Evolutionary conservation across 2,797 vertebrate species (phyloP).

Genomic region (Cetoscarus ocellatus): DNA sequence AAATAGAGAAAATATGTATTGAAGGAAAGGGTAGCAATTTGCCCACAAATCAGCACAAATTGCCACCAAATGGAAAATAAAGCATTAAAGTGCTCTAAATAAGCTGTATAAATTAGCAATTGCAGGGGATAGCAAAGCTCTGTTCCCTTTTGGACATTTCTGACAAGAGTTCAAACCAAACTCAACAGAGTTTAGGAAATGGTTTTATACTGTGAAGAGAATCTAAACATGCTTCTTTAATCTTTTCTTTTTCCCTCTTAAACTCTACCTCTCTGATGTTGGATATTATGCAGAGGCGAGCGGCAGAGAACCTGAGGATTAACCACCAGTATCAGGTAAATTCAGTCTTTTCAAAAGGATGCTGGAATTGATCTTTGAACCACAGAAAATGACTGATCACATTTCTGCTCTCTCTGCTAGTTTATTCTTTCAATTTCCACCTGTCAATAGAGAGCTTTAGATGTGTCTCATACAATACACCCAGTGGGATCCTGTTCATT

Average conservation of each 20-base stretch:
- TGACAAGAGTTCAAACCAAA: too few relatives aligned
- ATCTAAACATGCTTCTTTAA: conserved; percentile 4
- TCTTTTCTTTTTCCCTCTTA: neutral
- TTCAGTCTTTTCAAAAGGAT: conserved; percentile 27
- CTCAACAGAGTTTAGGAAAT: conserved; percentile 13
- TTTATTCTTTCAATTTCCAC: conserved; percentile 17
- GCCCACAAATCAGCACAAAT: too few relatives aligned
- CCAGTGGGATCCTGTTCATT: conserved; percentile 32
- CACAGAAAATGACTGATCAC: neutral
- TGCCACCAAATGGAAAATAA: too few relatives aligned
- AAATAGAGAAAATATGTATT: too few relatives aligned
- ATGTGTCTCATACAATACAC: conserved; percentile 21
- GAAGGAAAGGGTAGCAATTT: too few relatives aligned
- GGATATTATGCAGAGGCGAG: conserved; percentile 88
- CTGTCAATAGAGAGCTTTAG: conserved; percentile 26
- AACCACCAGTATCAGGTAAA: conserved; percentile 98
- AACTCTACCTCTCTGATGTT: conserved; percentile 21
- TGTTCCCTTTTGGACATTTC: too few relatives aligned
- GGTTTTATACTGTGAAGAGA: conserved; percentile 12
- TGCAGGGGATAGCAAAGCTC: too few relatives aligned
- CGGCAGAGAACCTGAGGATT: conserved; percentile 94
- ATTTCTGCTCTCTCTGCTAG: conserved; percentile 5
- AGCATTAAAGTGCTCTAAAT: too few relatives aligned
- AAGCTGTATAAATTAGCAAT: too few relatives aligned
- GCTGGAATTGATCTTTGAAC: conserved; percentile 11